Conservation (phyloP, 1,140 invertebrate species). For the Eriocheir sinensis region DNA sequence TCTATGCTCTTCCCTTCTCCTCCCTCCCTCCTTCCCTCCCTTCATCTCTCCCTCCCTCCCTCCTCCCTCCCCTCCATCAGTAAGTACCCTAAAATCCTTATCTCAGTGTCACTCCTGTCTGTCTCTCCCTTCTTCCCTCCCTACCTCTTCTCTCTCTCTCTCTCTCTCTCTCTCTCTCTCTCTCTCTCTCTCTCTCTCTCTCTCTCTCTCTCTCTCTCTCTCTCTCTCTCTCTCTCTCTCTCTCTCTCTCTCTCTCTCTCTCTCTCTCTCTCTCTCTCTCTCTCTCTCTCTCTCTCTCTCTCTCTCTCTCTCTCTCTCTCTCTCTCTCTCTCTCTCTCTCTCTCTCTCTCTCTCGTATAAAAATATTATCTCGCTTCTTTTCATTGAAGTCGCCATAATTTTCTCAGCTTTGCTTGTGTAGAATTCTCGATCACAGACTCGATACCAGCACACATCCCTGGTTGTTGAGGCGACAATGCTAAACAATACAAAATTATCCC, state of each 20-base stretch:
- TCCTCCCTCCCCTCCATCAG: not conserved
- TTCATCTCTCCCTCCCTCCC: not conserved
- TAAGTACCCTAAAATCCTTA: not conserved
- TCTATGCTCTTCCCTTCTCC: not conserved
- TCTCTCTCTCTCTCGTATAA: not conserved
- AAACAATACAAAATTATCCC: no score
- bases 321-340: slow-evolving; percentile 42
- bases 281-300: slow-evolving; percentile 42
- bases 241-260: slow-evolving; percentile 56
- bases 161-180: slow-evolving; percentile 24
- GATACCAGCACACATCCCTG: no score
- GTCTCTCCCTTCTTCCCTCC: no score
- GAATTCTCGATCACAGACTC: no score
- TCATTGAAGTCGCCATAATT: no score
- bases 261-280: slow-evolving; percentile 42
- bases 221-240: not conserved
- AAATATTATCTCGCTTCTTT: no score
- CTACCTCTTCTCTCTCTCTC: not conserved
- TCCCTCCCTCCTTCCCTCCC: not conserved
- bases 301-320: slow-evolving; percentile 36
- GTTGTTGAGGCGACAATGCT: no score
- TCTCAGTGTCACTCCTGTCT: not conserved
- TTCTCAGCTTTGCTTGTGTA: no score
- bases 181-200: not conserved
- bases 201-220: not conserved